phyloP scores from a whole-genome alignment of 2,113 vertebrate genomes.

The Actenoides lindsayi region DNA sequence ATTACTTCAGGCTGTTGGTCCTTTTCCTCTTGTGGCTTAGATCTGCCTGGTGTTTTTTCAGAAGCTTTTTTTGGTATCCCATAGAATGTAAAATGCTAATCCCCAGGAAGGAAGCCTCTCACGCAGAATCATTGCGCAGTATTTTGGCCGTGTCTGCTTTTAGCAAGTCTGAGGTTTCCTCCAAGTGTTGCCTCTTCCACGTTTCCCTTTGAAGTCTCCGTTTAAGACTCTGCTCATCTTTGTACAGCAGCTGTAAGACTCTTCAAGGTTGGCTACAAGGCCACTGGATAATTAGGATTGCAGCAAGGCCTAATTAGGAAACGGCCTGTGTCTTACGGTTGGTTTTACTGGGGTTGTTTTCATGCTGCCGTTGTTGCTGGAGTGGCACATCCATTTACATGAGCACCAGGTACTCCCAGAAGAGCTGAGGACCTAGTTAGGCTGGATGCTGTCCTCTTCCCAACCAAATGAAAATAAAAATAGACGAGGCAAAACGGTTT shows the following conservation, averaged over 20 bases:
- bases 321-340: rapidly evolving
- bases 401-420: neutral
- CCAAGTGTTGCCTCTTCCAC: neutral
- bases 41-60: neutral
- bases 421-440: neutral
- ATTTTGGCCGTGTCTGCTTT: neutral
- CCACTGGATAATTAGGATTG: neutral
- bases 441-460: neutral
- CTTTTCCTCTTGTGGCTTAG: neutral
- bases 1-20: neutral
- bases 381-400: neutral
- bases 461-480: neutral
- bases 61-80: neutral
- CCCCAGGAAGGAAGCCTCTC: neutral
- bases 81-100: neutral
- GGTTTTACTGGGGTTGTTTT: neutral
- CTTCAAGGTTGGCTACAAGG: neutral
- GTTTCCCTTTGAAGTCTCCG: neutral
- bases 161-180: neutral
- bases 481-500: neutral
- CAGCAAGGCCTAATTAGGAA: neutral
- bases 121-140: neutral
- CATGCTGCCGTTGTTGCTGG: neutral
- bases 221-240: neutral
- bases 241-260: neutral